Conservation (phyloP, 2,888 invertebrate genomes). For the Pocota personata region DNA sequence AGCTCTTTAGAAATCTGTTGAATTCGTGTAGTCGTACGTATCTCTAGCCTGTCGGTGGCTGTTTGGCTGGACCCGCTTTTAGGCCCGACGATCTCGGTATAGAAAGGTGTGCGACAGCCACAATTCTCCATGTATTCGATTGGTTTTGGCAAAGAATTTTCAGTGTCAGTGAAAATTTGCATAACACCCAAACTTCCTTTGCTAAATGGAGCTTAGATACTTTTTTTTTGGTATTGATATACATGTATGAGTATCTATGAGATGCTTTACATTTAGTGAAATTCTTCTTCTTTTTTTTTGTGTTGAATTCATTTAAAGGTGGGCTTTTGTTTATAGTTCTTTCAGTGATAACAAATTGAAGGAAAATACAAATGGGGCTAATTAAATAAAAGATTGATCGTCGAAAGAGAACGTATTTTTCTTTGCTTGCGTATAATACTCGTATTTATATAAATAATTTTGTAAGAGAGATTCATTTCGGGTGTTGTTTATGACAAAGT, state of each 20-base stretch:
- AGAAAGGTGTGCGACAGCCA: slow-evolving; percentile 32
- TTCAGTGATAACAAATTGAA: neutral
- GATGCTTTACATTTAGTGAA: neutral
- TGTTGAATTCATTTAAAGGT: slow-evolving; percentile 6
- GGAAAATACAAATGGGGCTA: neutral
- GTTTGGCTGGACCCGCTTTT: slow-evolving; percentile 34
- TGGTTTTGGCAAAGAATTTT: slow-evolving; percentile 44
- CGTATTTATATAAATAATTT: neutral
- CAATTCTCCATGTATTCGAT: neutral
- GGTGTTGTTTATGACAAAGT: neutral
- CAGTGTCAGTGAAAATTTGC: slow-evolving; percentile 63
- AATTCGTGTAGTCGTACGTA: slow-evolving; percentile 5
- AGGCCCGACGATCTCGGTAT: slow-evolving; percentile 22
- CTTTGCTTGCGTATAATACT: neutral
- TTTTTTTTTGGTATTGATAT: neutral
- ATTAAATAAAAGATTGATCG: slow-evolving; percentile 10
- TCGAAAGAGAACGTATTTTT: neutral
- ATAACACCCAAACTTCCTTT: slow-evolving; percentile 50
- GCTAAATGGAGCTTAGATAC: neutral
- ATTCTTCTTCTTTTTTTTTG: neutral
- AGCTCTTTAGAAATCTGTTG: slow-evolving; percentile 50
- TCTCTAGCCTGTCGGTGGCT: neutral
- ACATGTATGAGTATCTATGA: slow-evolving; percentile 17
- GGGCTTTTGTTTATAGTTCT: slow-evolving; percentile 3
- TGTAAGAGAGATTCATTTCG: neutral